These are phyloP conservation scores for Porites australiensis DNA, from an alignment of 64 coral and sea anemone genomes.

Conservation along the genomic window DNA sequence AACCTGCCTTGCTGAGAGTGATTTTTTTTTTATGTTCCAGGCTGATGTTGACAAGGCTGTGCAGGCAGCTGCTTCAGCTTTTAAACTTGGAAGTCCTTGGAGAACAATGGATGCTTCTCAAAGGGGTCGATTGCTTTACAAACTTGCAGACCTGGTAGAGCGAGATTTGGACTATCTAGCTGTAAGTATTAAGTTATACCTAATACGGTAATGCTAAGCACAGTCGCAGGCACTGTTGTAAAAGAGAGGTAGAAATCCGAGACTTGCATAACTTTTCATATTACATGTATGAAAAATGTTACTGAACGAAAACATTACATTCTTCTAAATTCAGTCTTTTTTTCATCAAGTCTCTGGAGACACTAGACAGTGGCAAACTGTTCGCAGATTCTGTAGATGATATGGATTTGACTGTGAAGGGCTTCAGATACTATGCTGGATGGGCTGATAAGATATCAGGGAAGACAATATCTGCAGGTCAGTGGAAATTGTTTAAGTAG, in stretches of 20 bases:
- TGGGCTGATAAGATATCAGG: conserved; percentile 90
- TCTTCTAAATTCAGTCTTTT: neutral
- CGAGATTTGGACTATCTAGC: conserved; percentile 66
- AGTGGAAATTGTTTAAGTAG: neutral
- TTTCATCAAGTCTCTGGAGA: conserved; percentile 75
- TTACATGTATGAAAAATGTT: no score
- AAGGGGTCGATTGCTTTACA: conserved; percentile 69
- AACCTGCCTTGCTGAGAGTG: no score
- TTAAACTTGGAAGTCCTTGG: conserved; percentile 83
- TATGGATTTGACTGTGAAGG: conserved; percentile 48
- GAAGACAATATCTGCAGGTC: conserved; percentile 88
- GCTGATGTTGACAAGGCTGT: conserved; percentile 89
- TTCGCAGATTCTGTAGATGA: conserved; percentile 69
- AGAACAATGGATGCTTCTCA: conserved; percentile 87
- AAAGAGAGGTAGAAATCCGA: no score
- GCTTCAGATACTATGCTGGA: conserved; percentile 78
- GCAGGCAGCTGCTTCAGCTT: conserved; percentile 74
- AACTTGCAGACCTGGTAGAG: conserved; percentile 76
- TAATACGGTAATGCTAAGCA: no score
- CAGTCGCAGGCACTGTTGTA: no score
- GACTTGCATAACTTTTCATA: no score
- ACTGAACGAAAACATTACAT: no score
- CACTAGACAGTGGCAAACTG: conserved; percentile 80
- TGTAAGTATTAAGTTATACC: conserved; percentile 33
- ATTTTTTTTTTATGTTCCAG: neutral